Evolutionary conservation across 2,113 vertebrate genomes (phyloP).

Genomic region (Centropus bengalensis): DNA sequence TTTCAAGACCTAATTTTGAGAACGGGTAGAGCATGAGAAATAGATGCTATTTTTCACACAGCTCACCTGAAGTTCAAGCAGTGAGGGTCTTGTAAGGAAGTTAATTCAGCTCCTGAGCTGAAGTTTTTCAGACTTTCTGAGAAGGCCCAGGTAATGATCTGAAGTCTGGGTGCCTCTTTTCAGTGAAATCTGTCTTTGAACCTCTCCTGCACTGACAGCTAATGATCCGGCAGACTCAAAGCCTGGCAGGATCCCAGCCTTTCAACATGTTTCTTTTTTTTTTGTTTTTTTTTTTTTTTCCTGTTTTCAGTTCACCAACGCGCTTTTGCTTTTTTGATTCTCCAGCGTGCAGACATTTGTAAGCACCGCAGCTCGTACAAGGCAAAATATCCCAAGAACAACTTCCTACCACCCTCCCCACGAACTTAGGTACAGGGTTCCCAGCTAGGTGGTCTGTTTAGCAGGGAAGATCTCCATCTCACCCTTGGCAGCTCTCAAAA

Average conservation of each 20-base stretch:
- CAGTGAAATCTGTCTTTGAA: neutral
- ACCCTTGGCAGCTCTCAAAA: neutral
- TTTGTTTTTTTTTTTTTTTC: neutral
- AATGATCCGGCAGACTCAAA: neutral
- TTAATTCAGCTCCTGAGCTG: neutral
- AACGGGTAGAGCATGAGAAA: neutral
- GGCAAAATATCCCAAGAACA: rapidly evolving
- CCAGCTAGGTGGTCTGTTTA: neutral
- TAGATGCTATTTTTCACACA: neutral
- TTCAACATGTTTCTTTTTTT: neutral
- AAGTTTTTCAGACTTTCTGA: neutral
- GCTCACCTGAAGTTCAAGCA: neutral
- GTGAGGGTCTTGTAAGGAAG: neutral
- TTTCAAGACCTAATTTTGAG: neutral
- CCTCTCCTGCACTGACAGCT: neutral
- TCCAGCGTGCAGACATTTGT: neutral
- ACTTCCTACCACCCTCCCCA: rapidly evolving
- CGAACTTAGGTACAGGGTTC: neutral
- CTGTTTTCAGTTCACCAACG: neutral
- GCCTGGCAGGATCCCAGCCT: neutral
- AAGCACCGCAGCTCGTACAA: neutral
- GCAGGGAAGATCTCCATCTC: neutral
- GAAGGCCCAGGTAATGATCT: neutral
- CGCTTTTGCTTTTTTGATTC: neutral
- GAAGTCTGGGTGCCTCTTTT: neutral